Evolutionary conservation across 1,140 invertebrate genomes (phyloP).

Genomic region (Charaxes varanes): DNA sequence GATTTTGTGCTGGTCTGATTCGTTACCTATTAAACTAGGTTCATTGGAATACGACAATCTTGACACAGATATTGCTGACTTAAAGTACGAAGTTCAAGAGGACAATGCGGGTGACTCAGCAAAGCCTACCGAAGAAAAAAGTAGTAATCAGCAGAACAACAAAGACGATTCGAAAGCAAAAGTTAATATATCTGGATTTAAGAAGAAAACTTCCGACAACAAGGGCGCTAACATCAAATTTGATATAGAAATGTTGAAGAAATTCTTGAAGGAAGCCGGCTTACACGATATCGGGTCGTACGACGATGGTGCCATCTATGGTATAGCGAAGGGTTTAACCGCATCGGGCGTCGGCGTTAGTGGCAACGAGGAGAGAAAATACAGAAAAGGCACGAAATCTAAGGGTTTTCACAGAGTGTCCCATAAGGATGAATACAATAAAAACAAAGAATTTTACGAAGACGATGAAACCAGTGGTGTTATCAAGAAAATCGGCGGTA

Average conservation of each 20-base stretch:
- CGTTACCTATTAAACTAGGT: constrained; percentile 30
- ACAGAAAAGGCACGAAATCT: constrained; percentile 80
- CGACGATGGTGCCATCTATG: constrained; percentile 57
- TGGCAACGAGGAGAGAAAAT: constrained; percentile 63
- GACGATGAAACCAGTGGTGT: constrained; percentile 77
- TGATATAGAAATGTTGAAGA: constrained; percentile 56
- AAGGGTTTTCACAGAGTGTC: constrained; percentile 81
- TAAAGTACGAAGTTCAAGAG: constrained; percentile 47
- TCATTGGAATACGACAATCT: constrained; percentile 39
- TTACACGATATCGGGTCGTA: constrained; percentile 47
- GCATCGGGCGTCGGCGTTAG: constrained; percentile 54
- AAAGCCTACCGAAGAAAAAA: constrained; percentile 32
- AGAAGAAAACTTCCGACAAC: constrained; percentile 58
- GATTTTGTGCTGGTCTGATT: constrained; percentile 37
- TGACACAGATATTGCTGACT: constrained; percentile 38
- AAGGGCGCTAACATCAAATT: constrained; percentile 65
- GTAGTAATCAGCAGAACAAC: constrained; percentile 8
- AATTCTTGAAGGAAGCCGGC: constrained; percentile 53
- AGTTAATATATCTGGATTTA: constrained; percentile 30
- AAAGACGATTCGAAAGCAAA: constrained; percentile 24
- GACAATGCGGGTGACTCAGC: constrained; percentile 51
- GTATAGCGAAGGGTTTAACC: constrained; percentile 39
- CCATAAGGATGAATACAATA: constrained; percentile 84
- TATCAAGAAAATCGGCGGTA: constrained; percentile 75
- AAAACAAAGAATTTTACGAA: constrained; percentile 82